Evolutionary conservation across 2,888 invertebrate species (phyloP), one percentile per base, ranked within the genome.

Genomic region (Tipula confusa): DNA sequence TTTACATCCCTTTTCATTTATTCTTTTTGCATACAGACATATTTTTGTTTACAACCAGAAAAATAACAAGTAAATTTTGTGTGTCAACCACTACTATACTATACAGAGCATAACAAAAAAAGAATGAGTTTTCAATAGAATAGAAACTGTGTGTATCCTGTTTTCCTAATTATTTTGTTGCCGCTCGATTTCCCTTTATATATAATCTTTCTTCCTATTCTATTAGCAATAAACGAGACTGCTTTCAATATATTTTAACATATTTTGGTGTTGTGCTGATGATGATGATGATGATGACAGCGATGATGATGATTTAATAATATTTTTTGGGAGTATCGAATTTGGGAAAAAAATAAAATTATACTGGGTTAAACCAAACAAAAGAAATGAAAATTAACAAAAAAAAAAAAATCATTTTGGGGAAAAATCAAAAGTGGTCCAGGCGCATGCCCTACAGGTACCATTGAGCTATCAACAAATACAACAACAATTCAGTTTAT

Each of bases 101-200:
- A 64, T 64, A 64, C 64, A 64, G 24, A 18, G 24, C n/a, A n/a
- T n/a, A 64, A 18, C 18, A 64, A 64, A 43, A 4, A 43, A 15
- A 15, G 5, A 43, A 33, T 33, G 43, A 15, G 15, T 9, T 64
- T 64, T 24, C 64, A 64, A 64, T 64, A 9, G 24, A 64, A 64
- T 64, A 24, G 64, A 64, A 64, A 64, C 64, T 24, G 64, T 64
- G 64, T 24, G 3, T 64, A 64, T 64, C 64, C 64, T 64, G 64
- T 64, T 64, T 64, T 64, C 64, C 64, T 64, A 64, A 64, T 64
- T 64, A 64, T 64, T 64, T 64, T 64, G 64, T 64, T 64, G 64
- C 24, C 11, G 64, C 64, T 64, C 64, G 64, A 64, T 64, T 64
- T 64, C 64, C 24, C 64, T 64, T n/a, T n/a, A n/a, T 2, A 64